These are phyloP conservation scores for Eulithis prunata DNA, from an alignment of 2,888 invertebrate species.

Conservation along the genomic window DNA sequence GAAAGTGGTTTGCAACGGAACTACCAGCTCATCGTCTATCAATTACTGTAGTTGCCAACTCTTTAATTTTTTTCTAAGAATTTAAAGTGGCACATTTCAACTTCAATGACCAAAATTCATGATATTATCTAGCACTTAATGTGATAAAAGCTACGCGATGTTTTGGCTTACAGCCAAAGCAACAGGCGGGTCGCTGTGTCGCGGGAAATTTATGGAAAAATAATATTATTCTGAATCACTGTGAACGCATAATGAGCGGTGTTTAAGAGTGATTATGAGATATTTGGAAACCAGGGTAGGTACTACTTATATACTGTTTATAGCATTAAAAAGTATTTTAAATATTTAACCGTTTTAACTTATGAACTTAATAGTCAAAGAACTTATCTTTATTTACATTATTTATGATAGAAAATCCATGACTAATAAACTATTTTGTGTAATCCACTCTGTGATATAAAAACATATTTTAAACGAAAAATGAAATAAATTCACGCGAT, in stretches of 20 bases:
- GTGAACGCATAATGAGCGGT: conserved; percentile 18
- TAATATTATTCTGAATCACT: conserved; percentile 46
- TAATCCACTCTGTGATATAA: no score
- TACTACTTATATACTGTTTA: no score
- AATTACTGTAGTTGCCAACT: conserved; percentile 1
- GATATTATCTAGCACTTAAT: conserved; percentile 56
- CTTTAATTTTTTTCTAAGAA: conserved; percentile 21
- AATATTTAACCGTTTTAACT: no score
- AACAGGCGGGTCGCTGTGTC: conserved; percentile 62
- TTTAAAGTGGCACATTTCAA: conserved; percentile 15
- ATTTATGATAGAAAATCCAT: neutral
- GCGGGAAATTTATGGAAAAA: conserved; percentile 54
- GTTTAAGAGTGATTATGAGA: neutral
- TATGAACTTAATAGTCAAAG: no score
- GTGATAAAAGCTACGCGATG: conserved; percentile 18
- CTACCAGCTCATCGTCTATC: neutral
- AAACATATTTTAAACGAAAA: no score
- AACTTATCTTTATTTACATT: no score
- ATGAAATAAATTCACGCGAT: no score
- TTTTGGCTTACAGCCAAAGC: conserved; percentile 64
- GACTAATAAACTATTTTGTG: no score
- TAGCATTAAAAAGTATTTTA: no score
- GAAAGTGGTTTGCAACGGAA: no score
- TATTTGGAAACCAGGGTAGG: no score
- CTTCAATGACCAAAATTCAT: conserved; percentile 43